A percentile compares a stretch with the other conserved stretches of the same genome.
phyloP scores from a whole-genome alignment of 2,113 vertebrate genomes.

The Pipra filicauda region DNA sequence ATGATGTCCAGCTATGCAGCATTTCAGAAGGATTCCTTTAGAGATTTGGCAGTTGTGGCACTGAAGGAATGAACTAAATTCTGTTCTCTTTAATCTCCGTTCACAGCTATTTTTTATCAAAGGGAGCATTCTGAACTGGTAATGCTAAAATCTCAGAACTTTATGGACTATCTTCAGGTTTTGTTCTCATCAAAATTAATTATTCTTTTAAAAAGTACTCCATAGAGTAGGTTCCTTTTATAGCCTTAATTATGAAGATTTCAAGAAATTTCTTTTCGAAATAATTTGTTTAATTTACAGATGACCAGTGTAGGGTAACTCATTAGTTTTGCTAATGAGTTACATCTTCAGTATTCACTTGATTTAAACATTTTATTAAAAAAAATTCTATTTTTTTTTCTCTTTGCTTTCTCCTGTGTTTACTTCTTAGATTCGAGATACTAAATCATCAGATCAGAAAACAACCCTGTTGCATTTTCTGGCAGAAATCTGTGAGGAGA shows the following conservation, averaged over 20 bases:
- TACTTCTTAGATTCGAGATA: conserved; percentile 87
- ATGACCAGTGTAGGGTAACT: fast-evolving
- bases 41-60: not conserved
- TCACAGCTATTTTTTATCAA: not conserved
- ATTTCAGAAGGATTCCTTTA: not conserved
- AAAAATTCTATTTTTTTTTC: too few species aligned
- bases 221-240: not conserved
- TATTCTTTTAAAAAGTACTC: not conserved
- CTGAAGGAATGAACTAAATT: not conserved
- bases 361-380: not conserved
- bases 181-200: not conserved
- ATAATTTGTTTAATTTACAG: not conserved
- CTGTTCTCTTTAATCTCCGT: not conserved
- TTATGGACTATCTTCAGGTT: not conserved
- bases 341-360: not conserved
- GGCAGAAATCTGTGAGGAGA: conserved; percentile 90
- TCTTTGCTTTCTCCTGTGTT: not conserved
- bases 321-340: not conserved
- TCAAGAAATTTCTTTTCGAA: not conserved
- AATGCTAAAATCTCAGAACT: not conserved
- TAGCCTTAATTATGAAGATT: not conserved
- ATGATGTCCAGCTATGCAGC: not conserved
- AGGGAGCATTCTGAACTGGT: not conserved
- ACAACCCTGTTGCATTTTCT: conserved; percentile 92
- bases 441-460: conserved; percentile 90